Evolutionary conservation across 2,888 invertebrate genomes (phyloP).

Genomic region (Hololepta plana): DNA sequence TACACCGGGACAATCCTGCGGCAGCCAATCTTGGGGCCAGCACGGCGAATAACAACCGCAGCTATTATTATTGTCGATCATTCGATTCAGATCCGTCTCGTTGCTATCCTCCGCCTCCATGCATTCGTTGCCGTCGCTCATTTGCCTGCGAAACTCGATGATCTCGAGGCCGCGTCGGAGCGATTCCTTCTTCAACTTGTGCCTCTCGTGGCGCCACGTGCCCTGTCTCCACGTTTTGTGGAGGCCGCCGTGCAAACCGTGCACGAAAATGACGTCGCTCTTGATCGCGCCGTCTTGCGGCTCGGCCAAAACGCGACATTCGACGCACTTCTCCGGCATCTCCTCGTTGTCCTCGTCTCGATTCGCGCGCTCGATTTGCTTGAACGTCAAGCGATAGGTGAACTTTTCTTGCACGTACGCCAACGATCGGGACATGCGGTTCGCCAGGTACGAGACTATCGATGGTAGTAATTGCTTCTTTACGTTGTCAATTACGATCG

Average conservation of each 20-base stretch:
- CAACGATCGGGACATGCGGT: slow-evolving; percentile 23
- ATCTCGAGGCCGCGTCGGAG: slow-evolving; percentile 14
- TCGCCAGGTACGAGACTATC: slow-evolving; percentile 22
- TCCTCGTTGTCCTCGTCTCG: slow-evolving; percentile 4
- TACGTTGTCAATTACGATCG: slow-evolving; percentile 19
- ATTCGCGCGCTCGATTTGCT: slow-evolving; percentile 3
- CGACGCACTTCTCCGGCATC: slow-evolving; percentile 22
- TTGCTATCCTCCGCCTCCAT: slow-evolving; percentile 2
- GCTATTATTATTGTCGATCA: too few relatives aligned
- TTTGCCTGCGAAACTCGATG: slow-evolving; percentile 8
- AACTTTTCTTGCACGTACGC: slow-evolving; percentile 23
- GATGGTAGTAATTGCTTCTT: slow-evolving; percentile 22
- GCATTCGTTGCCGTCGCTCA: too few relatives aligned
- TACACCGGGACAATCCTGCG: slow-evolving; percentile 55
- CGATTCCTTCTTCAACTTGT: slow-evolving; percentile 19
- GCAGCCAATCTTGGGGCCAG: slow-evolving; percentile 80
- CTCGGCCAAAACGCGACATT: slow-evolving; percentile 21
- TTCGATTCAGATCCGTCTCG: too few relatives aligned
- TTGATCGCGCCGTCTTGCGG: slow-evolving; percentile 16
- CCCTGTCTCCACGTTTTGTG: slow-evolving; percentile 73
- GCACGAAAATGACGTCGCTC: slow-evolving; percentile 66
- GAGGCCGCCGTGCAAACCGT: slow-evolving; percentile 62
- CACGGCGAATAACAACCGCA: slow-evolving; percentile 52
- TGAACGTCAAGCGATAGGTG: slow-evolving; percentile 14
- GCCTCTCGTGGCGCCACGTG: slow-evolving; percentile 33